Conservation (phyloP, 2,888 invertebrate species). For the Plagodis dolabraria region DNA sequence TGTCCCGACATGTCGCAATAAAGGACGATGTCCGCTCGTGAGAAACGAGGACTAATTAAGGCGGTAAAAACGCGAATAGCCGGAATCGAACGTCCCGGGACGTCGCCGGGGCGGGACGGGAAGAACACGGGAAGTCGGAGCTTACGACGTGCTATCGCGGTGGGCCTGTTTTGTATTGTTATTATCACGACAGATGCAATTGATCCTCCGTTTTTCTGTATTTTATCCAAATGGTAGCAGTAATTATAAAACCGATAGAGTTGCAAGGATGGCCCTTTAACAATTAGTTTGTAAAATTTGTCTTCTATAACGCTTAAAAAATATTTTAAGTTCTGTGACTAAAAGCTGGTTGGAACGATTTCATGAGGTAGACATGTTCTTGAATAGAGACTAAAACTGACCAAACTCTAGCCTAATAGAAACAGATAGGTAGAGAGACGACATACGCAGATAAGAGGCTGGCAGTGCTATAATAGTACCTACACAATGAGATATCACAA, state of each 20-base stretch:
- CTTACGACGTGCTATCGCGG: background rate
- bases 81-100: slow-evolving; percentile 16
- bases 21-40: slow-evolving; percentile 55
- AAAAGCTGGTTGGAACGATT: too few species aligned
- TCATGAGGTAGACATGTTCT: too few species aligned
- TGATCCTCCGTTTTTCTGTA: background rate
- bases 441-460: too few species aligned
- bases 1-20: slow-evolving; percentile 55
- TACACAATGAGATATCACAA: too few species aligned
- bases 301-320: too few species aligned
- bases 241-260: background rate
- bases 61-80: slow-evolving; percentile 45
- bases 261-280: too few species aligned
- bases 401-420: too few species aligned
- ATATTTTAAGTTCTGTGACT: too few species aligned
- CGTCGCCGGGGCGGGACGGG: slow-evolving; percentile 21
- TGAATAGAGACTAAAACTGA: too few species aligned
- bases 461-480: too few species aligned
- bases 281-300: too few species aligned
- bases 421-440: too few species aligned
- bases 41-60: slow-evolving; percentile 69
- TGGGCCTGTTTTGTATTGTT: slow-evolving; percentile 7
- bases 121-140: background rate
- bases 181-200: slow-evolving; percentile 13
- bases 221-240: slow-evolving; percentile 3